These are phyloP conservation scores for Caenorhabditis uteleia DNA, from an alignment of 2,888 invertebrate species.

Conservation along the genomic window DNA sequence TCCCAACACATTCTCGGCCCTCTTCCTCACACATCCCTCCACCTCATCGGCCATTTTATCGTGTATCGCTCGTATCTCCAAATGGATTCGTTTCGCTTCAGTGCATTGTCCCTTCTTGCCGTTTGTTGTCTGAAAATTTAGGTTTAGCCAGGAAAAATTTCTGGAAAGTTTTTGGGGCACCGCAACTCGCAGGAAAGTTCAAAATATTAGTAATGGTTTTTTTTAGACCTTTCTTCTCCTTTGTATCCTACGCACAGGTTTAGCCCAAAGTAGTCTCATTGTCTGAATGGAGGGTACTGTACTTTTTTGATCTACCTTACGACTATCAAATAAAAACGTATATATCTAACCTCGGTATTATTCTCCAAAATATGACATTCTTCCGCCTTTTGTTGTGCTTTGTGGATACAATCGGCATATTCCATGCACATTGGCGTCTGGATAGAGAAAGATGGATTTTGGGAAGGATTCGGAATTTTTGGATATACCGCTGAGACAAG, in stretches of 20 bases:
- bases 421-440: slow-evolving; percentile 43
- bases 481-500: too few species aligned
- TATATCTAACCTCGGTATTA: slow-evolving; percentile 32
- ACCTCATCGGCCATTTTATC: slow-evolving; percentile 30
- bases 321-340: neutral
- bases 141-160: neutral
- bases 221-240: slow-evolving; percentile 2
- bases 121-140: slow-evolving; percentile 28
- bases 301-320: neutral
- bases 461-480: too few species aligned
- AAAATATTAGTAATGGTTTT: neutral
- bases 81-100: slow-evolving; percentile 35
- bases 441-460: slow-evolving; percentile 10
- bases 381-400: slow-evolving; percentile 39
- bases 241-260: slow-evolving; percentile 31
- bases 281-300: slow-evolving; percentile 4
- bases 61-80: slow-evolving; percentile 36
- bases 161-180: slow-evolving; percentile 8
- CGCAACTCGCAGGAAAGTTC: slow-evolving; percentile 11
- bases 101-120: slow-evolving; percentile 39
- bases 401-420: slow-evolving; percentile 40
- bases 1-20: slow-evolving; percentile 15
- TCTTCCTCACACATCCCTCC: slow-evolving; percentile 33
- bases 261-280: slow-evolving; percentile 35
- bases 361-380: slow-evolving; percentile 39